A percentile compares a stretch with the other conserved stretches of the same genome.
Conservation (phyloP, 2,113 vertebrate species). For the Entelurus aequoreus region DNA sequence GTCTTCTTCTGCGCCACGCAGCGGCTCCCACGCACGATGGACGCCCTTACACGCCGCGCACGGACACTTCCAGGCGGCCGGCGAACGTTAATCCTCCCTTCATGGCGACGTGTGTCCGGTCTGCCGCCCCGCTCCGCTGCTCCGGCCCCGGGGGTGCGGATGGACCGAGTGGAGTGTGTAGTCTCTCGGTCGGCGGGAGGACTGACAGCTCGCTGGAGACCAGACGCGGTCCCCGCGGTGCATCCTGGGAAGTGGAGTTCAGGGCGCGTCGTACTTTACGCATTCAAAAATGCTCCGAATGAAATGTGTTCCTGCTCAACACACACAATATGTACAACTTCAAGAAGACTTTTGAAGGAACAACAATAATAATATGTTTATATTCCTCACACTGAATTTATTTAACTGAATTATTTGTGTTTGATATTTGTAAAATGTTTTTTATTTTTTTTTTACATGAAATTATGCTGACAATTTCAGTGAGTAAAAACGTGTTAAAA, state of each 20-base stretch:
- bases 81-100: background rate
- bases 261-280: too few species aligned
- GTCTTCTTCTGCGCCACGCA: slow-evolving; percentile 51
- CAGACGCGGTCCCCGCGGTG: slow-evolving; percentile 37
- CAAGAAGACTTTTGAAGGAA: background rate
- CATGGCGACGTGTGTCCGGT: slow-evolving; percentile 21
- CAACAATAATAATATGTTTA: too few species aligned
- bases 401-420: too few species aligned
- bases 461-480: too few species aligned
- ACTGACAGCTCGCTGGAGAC: slow-evolving; percentile 57
- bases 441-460: too few species aligned
- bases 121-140: slow-evolving; percentile 41
- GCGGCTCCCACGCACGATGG: background rate
- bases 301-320: background rate
- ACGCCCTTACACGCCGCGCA: slow-evolving; percentile 37
- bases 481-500: too few species aligned
- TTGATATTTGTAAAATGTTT: too few species aligned
- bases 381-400: too few species aligned
- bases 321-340: background rate
- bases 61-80: background rate
- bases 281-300: background rate
- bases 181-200: slow-evolving; percentile 23
- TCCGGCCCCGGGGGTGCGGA: slow-evolving; percentile 58
- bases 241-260: slow-evolving; percentile 62
- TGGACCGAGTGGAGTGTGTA: slow-evolving; percentile 49